These are phyloP conservation scores for Xiphophorus hellerii DNA, from an alignment of 2,113 vertebrate genomes.

Conservation along the genomic window DNA sequence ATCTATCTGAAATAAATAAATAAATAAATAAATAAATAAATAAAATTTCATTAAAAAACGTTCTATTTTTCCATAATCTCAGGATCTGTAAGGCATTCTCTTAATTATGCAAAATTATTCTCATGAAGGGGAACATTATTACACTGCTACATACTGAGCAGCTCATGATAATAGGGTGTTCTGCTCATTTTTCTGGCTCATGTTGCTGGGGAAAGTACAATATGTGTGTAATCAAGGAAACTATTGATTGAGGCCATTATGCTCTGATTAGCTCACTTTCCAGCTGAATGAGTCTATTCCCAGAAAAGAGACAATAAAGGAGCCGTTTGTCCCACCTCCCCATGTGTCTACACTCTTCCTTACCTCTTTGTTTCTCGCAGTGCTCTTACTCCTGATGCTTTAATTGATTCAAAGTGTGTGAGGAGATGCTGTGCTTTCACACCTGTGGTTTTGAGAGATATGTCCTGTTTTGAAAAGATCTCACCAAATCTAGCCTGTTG, in stretches of 20 bases:
- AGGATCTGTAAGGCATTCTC: too few relatives aligned
- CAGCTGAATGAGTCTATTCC: conserved; percentile 40
- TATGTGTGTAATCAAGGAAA: conserved; percentile 63
- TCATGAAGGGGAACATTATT: too few relatives aligned
- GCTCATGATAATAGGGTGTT: background rate
- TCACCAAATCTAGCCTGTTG: conserved; percentile 29
- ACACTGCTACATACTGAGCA: too few relatives aligned
- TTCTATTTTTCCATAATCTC: too few relatives aligned
- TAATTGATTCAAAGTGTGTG: conserved; percentile 26
- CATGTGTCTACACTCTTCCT: background rate
- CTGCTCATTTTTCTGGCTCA: conserved; percentile 5
- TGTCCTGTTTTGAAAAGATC: conserved; percentile 76
- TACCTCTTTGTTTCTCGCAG: background rate
- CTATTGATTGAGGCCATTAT: conserved; percentile 55
- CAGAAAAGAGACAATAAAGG: conserved; percentile 46
- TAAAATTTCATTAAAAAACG: too few relatives aligned
- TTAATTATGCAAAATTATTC: too few relatives aligned
- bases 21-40: too few relatives aligned
- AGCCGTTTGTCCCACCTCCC: conserved; percentile 17
- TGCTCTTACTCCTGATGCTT: conserved; percentile 14
- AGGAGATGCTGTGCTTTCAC: conserved; percentile 42
- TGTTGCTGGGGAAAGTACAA: conserved; percentile 17
- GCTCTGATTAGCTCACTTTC: conserved; percentile 48
- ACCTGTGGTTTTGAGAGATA: conserved; percentile 71
- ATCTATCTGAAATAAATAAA: too few relatives aligned